Conservation (phyloP, 2,797 vertebrate genomes). For the Cirrhinus molitorella region DNA sequence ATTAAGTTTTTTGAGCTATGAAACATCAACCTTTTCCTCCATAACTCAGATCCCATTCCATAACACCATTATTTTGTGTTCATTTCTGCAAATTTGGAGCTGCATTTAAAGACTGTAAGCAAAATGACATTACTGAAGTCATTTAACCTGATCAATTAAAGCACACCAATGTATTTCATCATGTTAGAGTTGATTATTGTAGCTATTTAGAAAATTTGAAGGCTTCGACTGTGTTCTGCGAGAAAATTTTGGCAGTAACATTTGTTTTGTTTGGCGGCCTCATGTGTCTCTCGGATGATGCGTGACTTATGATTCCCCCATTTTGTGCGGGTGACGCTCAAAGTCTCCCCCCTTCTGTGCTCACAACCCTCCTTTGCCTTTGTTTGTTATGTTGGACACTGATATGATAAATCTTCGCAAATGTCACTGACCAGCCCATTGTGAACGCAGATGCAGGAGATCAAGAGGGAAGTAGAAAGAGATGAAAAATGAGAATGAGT, state of each 20-base stretch:
- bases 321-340: constrained; percentile 5
- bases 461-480: constrained; percentile 18
- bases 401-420: constrained; percentile 60
- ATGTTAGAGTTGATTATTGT: not conserved
- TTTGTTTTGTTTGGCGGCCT: not conserved
- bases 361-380: constrained; percentile 18
- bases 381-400: constrained; percentile 56
- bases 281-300: constrained; percentile 9
- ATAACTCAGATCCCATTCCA: not conserved
- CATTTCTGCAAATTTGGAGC: not conserved
- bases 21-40: not conserved
- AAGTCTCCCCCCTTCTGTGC: not conserved
- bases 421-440: constrained; percentile 58
- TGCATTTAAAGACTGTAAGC: not conserved
- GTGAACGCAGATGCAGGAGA: constrained; percentile 53
- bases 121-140: not conserved
- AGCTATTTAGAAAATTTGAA: not conserved
- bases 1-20: not conserved
- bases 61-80: not conserved
- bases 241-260: not conserved
- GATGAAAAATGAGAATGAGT: not conserved
- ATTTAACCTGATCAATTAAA: not conserved
- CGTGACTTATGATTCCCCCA: constrained; percentile 39
- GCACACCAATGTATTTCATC: not conserved
- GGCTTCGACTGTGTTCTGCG: not conserved